These are phyloP conservation scores for Ypsolopha scabrella DNA, from an alignment of 2,888 invertebrate species.

Conservation along the genomic window DNA sequence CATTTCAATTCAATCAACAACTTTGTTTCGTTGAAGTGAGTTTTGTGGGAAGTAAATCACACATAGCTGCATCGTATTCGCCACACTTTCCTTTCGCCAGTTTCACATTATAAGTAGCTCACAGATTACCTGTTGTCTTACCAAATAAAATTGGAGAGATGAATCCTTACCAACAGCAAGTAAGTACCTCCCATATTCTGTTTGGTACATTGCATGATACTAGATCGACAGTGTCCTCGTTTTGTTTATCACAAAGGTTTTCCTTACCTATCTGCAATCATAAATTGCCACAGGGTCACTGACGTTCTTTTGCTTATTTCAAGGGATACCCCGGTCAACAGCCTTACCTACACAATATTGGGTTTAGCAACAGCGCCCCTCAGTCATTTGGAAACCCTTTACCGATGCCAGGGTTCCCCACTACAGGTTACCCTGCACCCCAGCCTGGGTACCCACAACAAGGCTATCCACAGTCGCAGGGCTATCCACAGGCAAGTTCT, in stretches of 20 bases:
- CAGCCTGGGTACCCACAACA: conserved; percentile 36
- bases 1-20: too few species aligned
- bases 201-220: background rate
- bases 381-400: conserved; percentile 62
- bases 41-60: too few species aligned
- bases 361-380: conserved; percentile 58
- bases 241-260: conserved; percentile 49
- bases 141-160: conserved; percentile 15
- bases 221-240: conserved; percentile 17
- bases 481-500: conserved; percentile 24
- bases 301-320: conserved; percentile 33
- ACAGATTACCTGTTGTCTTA: too few species aligned
- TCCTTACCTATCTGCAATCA: background rate
- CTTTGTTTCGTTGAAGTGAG: too few species aligned
- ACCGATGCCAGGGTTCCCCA: conserved; percentile 57
- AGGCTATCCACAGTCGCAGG: conserved; percentile 15
- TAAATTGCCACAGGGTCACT: background rate
- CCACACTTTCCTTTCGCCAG: too few species aligned
- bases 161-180: conserved; percentile 54
- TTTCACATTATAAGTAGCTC: too few species aligned
- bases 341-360: conserved; percentile 58
- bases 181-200: conserved; percentile 19
- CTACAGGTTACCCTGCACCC: conserved; percentile 48
- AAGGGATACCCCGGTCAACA: conserved; percentile 67
- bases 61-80: too few species aligned